Conservation (phyloP, 2,797 vertebrate genomes). For the Crenichthys baileyi region DNA sequence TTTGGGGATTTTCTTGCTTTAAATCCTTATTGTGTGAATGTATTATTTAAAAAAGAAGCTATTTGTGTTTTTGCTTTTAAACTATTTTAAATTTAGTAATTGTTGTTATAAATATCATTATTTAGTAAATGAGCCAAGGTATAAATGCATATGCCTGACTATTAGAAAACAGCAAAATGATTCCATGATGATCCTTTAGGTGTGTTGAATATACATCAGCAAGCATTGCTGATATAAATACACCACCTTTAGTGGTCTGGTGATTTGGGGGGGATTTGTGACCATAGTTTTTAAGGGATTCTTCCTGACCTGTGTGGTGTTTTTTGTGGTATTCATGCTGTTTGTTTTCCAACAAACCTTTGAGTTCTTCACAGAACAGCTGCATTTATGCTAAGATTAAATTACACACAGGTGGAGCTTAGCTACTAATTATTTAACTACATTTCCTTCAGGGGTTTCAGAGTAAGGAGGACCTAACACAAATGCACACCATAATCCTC, state of each 20-base stretch:
- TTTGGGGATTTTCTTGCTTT: background rate
- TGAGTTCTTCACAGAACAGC: background rate
- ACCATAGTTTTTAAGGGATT: background rate
- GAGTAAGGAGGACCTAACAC: background rate
- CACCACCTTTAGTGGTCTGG: background rate
- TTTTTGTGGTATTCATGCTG: background rate
- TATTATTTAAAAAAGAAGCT: background rate
- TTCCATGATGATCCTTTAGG: background rate
- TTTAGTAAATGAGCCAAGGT: background rate
- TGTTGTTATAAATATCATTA: background rate
- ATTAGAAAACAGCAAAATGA: background rate
- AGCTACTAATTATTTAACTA: background rate
- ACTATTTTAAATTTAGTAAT: background rate
- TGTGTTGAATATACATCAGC: background rate
- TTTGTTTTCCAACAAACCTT: background rate
- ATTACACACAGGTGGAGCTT: no score
- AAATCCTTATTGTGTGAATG: background rate
- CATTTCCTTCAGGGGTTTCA: background rate
- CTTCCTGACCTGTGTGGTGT: background rate
- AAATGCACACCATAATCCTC: background rate
- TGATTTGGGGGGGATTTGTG: background rate
- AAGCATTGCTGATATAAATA: no score
- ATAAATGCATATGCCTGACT: background rate
- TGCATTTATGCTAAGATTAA: background rate
- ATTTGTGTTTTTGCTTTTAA: background rate